These are phyloP conservation scores for Drosophila athabasca DNA, from an alignment of 1,140 invertebrate species.

Conservation along the genomic window DNA sequence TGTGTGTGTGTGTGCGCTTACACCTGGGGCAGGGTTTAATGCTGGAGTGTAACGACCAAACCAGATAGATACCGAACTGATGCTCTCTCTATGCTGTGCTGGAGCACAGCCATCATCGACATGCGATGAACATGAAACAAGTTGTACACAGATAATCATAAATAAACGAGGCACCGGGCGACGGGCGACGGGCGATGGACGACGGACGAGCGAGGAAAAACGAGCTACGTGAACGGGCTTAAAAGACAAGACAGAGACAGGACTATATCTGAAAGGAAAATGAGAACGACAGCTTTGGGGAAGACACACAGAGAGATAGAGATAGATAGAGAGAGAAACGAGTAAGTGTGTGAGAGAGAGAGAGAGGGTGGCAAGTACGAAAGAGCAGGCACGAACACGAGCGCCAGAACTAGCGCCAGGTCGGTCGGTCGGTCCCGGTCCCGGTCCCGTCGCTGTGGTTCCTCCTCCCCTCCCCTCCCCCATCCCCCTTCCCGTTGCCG, in stretches of 20 bases:
- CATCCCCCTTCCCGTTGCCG: neutral
- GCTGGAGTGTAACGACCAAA: slow-evolving; percentile 62
- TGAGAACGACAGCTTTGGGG: no score
- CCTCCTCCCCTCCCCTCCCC: no score
- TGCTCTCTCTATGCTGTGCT: slow-evolving; percentile 45
- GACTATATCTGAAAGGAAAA: slow-evolving; percentile 2
- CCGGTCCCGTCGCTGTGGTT: no score
- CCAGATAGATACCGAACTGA: slow-evolving; percentile 69
- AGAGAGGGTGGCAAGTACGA: no score
- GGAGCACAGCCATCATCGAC: slow-evolving; percentile 69
- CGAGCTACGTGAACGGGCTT: slow-evolving; percentile 40
- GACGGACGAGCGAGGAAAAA: slow-evolving; percentile 21
- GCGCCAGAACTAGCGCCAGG: slow-evolving; percentile 42
- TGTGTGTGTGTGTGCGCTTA: slow-evolving; percentile 39
- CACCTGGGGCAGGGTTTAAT: slow-evolving; percentile 74
- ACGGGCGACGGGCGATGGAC: neutral
- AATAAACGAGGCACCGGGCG: slow-evolving; percentile 73
- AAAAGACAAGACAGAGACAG: slow-evolving; percentile 40
- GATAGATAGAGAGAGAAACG: neutral
- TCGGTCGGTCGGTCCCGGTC: no score
- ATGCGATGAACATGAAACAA: slow-evolving; percentile 81
- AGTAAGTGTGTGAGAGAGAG: neutral
- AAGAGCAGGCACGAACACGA: slow-evolving; percentile 56
- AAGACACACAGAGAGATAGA: no score
- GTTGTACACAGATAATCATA: slow-evolving; percentile 82